These are phyloP conservation scores for Ctenopoma multispine DNA, from an alignment of 2,797 vertebrate genomes.

Conservation along the genomic window DNA sequence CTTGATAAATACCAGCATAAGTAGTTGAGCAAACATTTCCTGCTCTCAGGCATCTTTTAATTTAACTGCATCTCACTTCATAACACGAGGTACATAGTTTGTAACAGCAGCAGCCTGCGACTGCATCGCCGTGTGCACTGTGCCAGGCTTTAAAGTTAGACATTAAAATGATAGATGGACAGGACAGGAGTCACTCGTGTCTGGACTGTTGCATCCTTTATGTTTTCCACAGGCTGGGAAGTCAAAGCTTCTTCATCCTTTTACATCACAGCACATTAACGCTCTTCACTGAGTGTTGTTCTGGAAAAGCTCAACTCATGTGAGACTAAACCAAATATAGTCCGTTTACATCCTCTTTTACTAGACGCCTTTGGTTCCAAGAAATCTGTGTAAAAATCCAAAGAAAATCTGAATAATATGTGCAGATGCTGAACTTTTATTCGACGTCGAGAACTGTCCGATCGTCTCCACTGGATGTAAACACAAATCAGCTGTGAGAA, in stretches of 20 bases:
- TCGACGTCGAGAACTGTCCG: neutral
- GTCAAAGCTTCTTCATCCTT: neutral
- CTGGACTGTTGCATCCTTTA: neutral
- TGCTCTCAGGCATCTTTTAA: too few species aligned
- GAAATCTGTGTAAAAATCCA: neutral
- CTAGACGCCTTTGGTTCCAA: neutral
- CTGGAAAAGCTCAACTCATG: neutral
- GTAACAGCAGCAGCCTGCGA: too few species aligned
- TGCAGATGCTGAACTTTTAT: neutral
- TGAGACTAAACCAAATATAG: neutral
- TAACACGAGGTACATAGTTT: too few species aligned
- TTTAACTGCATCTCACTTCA: too few species aligned
- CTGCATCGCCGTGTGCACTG: too few species aligned
- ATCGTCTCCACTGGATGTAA: neutral
- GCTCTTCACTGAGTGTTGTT: neutral
- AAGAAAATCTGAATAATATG: neutral
- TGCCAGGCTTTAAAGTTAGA: too few species aligned
- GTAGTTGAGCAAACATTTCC: too few species aligned
- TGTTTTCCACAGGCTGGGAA: neutral
- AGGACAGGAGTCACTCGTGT: too few species aligned
- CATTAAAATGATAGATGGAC: too few species aligned
- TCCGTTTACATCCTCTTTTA: too few species aligned
- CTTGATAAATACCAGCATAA: too few species aligned
- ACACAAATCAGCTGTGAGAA: slow-evolving; percentile 44
- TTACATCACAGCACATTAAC: neutral